A percentile compares a stretch with the other conserved stretches of the same genome.
Conservation (phyloP, 2,113 vertebrate genomes). For the Psittacara wagleri region DNA sequence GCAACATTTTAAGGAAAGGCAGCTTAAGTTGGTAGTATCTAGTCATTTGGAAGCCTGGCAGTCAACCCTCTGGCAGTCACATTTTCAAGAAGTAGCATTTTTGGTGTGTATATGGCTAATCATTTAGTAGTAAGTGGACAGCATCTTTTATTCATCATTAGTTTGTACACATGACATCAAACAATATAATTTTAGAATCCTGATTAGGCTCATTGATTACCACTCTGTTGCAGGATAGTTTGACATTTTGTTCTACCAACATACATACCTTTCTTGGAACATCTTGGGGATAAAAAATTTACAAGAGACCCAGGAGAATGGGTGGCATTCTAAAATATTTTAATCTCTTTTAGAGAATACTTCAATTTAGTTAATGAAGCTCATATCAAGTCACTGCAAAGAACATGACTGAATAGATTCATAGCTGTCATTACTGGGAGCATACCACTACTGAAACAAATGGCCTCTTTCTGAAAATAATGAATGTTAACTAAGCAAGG, state of each 20-base stretch:
- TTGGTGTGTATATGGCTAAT: background rate
- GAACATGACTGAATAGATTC: background rate
- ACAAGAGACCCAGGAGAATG: background rate
- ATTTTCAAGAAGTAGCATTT: background rate
- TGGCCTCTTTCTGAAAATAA: background rate
- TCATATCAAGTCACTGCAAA: background rate
- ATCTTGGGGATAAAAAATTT: background rate
- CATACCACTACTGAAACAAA: background rate
- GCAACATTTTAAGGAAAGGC: background rate
- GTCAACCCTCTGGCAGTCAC: background rate
- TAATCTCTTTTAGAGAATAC: background rate
- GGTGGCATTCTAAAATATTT: background rate
- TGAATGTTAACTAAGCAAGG: background rate
- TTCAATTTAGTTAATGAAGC: background rate
- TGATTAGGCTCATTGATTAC: background rate
- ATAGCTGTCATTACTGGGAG: background rate
- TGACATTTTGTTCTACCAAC: background rate
- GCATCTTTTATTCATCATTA: background rate
- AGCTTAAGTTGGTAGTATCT: background rate
- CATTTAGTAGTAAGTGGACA: background rate
- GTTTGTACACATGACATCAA: background rate
- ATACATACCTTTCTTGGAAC: background rate
- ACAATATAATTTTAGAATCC: background rate
- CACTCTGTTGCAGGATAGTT: background rate
- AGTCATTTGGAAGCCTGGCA: background rate